Percentiles rank a stretch among this genome's conserved stretches.
phyloP scores from a whole-genome alignment of 2,888 invertebrate genomes.

The Volucella inflata region DNA sequence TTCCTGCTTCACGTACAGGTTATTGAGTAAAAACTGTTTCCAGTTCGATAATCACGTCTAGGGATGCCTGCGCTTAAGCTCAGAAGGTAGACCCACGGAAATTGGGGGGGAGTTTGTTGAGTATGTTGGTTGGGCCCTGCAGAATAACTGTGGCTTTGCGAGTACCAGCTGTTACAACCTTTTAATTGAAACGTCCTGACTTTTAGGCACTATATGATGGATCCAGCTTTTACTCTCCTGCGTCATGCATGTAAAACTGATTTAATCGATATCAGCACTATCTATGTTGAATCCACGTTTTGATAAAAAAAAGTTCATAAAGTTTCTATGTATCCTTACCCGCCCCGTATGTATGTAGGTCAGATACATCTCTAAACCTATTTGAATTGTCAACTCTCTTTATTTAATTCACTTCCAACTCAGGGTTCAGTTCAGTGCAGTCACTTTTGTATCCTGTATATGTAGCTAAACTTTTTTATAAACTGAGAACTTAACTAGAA shows the following conservation, averaged over 20 bases:
- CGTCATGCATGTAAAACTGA: conserved; percentile 49
- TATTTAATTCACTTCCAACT: conserved; percentile 27
- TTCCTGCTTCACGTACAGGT: too few species aligned
- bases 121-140: too few species aligned
- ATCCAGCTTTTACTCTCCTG: conserved; percentile 25
- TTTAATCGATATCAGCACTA: conserved; percentile 38
- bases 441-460: conserved; percentile 32
- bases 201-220: conserved; percentile 31
- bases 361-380: conserved; percentile 36
- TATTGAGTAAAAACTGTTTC: too few species aligned
- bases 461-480: neutral
- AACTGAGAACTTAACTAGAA: conserved; percentile 31
- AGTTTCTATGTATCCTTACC: conserved; percentile 37
- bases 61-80: too few species aligned
- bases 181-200: too few species aligned
- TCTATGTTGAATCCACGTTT: conserved; percentile 30
- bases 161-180: too few species aligned
- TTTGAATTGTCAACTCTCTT: conserved; percentile 1
- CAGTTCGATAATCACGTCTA: too few species aligned
- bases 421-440: conserved; percentile 30
- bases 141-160: too few species aligned
- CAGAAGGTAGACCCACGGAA: too few species aligned
- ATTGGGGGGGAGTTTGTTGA: too few species aligned
- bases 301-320: conserved; percentile 21
- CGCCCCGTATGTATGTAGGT: conserved; percentile 40